Evolutionary conservation across 2,113 vertebrate species (phyloP).

Genomic region (Ictalurus punctatus): DNA sequence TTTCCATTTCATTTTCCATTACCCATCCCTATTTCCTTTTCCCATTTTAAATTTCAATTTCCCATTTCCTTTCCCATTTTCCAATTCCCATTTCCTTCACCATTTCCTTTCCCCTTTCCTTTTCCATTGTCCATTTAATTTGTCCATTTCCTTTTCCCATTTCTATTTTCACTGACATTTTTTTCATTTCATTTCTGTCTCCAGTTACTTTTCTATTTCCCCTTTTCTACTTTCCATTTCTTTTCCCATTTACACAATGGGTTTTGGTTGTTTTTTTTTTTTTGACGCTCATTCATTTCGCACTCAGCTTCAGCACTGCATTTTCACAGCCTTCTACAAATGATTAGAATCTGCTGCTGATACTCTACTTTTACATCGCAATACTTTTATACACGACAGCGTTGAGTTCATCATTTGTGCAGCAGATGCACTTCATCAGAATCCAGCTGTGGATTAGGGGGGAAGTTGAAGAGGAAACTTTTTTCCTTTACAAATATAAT

Average conservation of each 20-base stretch:
- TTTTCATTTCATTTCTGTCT: background rate
- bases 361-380: background rate
- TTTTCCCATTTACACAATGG: background rate
- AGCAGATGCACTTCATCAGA: conserved; percentile 37
- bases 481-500: background rate
- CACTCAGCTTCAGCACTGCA: background rate
- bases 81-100: background rate
- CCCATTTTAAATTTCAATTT: background rate
- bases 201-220: background rate
- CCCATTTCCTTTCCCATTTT: background rate
- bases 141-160: background rate
- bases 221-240: background rate
- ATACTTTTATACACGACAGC: background rate
- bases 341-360: background rate
- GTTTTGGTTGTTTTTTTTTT: background rate
- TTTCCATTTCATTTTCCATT: background rate
- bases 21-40: background rate
- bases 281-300: background rate
- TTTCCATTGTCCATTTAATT: background rate
- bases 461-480: background rate
- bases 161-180: background rate
- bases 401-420: background rate
- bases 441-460: conserved; percentile 10
- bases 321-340: background rate
- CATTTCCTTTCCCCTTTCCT: background rate